A percentile compares a stretch with the other conserved stretches of the same genome.
These are phyloP conservation scores for Ptilorrhoa leucosticta DNA, from an alignment of 2,113 vertebrate genomes.

Conservation along the genomic window DNA sequence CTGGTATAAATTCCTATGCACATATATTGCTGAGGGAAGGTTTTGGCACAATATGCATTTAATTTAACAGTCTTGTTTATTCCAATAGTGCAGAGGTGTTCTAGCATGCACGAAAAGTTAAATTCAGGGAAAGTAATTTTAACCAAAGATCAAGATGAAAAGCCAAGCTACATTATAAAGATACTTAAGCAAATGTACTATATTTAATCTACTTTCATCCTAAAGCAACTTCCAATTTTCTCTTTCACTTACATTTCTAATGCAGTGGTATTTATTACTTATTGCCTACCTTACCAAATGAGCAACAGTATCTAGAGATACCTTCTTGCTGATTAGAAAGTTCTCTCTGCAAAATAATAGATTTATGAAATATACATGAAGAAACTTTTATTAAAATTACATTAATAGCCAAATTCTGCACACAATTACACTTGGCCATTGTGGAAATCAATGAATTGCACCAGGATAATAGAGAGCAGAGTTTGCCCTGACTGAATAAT, in stretches of 20 bases:
- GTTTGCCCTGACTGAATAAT: slow-evolving; percentile 7
- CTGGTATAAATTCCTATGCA: not conserved
- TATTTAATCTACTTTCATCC: slow-evolving; percentile 49
- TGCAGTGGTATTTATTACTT: slow-evolving; percentile 46
- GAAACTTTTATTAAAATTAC: slow-evolving; percentile 64
- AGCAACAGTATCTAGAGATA: slow-evolving; percentile 37
- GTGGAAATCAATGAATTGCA: slow-evolving; percentile 41
- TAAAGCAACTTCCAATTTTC: slow-evolving; percentile 48
- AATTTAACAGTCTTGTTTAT: slow-evolving; percentile 39
- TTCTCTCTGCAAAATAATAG: slow-evolving; percentile 26
- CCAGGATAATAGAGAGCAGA: slow-evolving; percentile 26
- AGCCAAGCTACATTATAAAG: slow-evolving; percentile 32
- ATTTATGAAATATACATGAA: slow-evolving; percentile 58
- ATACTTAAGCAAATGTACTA: slow-evolving; percentile 38
- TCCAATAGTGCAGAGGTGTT: not conserved
- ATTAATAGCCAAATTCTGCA: slow-evolving; percentile 58
- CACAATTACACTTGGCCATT: slow-evolving; percentile 50
- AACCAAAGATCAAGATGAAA: slow-evolving; percentile 41
- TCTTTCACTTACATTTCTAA: slow-evolving; percentile 51
- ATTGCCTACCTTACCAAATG: slow-evolving; percentile 39
- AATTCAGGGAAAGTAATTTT: slow-evolving; percentile 18
- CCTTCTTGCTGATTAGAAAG: slow-evolving; percentile 51
- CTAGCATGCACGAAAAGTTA: not conserved
- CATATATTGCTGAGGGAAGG: not conserved
- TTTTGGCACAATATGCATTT: slow-evolving; percentile 28